phyloP scores from a whole-genome alignment of 2,888 invertebrate genomes.

The Synergus japonicus region DNA sequence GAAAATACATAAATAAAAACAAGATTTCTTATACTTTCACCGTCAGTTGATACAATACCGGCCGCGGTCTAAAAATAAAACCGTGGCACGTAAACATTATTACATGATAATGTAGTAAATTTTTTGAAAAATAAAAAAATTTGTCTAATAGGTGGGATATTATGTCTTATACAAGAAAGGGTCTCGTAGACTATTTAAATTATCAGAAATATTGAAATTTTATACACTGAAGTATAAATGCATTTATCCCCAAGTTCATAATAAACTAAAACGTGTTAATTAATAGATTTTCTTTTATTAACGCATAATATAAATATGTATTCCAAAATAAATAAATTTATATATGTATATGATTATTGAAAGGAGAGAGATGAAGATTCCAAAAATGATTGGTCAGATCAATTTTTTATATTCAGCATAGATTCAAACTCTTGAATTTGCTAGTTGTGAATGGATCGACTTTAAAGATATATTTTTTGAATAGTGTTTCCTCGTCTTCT shows the following conservation, averaged over 20 bases:
- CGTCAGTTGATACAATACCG: too few species aligned
- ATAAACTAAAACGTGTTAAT: not conserved
- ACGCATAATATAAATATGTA: not conserved
- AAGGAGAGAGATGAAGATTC: not conserved
- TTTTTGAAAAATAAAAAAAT: too few species aligned
- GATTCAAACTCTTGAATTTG: constrained; percentile 10
- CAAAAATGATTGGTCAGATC: not conserved
- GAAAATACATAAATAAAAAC: too few species aligned
- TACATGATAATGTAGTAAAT: too few species aligned
- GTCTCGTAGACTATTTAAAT: too few species aligned
- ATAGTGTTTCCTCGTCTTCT: constrained; percentile 29
- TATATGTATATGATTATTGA: not conserved
- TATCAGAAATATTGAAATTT: too few species aligned
- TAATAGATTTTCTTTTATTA: not conserved
- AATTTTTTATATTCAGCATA: not conserved
- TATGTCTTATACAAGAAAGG: too few species aligned
- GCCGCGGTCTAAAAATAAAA: too few species aligned
- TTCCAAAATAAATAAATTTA: not conserved
- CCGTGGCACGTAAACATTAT: too few species aligned
- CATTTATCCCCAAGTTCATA: not conserved
- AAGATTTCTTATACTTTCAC: too few species aligned
- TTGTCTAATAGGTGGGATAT: too few species aligned
- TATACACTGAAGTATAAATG: too few species aligned
- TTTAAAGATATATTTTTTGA: constrained; percentile 15
- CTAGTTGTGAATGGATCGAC: constrained; percentile 34